Percentiles rank a stretch among this genome's conserved stretches.
These are phyloP conservation scores for Nomada flava DNA, from an alignment of 2,888 invertebrate species.

Conservation along the genomic window DNA sequence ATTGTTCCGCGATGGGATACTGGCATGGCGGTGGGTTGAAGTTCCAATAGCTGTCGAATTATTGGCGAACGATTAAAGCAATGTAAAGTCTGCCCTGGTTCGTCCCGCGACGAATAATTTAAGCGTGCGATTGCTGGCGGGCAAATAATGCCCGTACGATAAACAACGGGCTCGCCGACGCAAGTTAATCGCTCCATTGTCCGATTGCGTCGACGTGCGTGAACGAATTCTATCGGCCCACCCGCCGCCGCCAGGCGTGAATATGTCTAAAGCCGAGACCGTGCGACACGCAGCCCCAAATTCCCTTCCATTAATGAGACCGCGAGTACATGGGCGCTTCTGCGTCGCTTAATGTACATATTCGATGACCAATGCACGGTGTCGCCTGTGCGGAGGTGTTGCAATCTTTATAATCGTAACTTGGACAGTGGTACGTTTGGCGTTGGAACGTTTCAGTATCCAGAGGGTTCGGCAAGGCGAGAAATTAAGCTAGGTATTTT, in stretches of 20 bases:
- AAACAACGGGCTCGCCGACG: slow-evolving; percentile 79
- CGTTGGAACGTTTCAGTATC: too few species aligned
- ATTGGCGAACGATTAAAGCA: slow-evolving; percentile 78
- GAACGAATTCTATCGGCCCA: slow-evolving; percentile 74
- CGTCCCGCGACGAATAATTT: slow-evolving; percentile 78
- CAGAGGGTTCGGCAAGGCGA: too few species aligned
- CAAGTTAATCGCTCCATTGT: slow-evolving; percentile 82
- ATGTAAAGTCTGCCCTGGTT: slow-evolving; percentile 76
- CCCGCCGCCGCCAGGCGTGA: slow-evolving; percentile 9
- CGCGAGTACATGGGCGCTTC: not conserved
- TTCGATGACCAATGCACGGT: too few species aligned
- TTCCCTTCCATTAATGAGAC: slow-evolving; percentile 27
- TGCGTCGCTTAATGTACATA: too few species aligned
- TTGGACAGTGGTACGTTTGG: too few species aligned
- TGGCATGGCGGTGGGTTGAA: slow-evolving; percentile 41
- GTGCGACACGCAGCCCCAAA: slow-evolving; percentile 8
- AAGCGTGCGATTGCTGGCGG: slow-evolving; percentile 78
- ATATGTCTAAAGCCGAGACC: slow-evolving; percentile 36
- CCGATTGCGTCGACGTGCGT: slow-evolving; percentile 76
- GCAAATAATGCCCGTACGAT: slow-evolving; percentile 78
- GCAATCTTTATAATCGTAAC: too few species aligned
- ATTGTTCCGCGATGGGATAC: slow-evolving; percentile 54
- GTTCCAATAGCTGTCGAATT: slow-evolving; percentile 75
- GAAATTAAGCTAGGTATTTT: too few species aligned
- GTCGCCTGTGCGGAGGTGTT: too few species aligned